These are phyloP conservation scores for Lottia gigantea DNA, from an alignment of 2,888 invertebrate genomes.

Conservation along the genomic window DNA sequence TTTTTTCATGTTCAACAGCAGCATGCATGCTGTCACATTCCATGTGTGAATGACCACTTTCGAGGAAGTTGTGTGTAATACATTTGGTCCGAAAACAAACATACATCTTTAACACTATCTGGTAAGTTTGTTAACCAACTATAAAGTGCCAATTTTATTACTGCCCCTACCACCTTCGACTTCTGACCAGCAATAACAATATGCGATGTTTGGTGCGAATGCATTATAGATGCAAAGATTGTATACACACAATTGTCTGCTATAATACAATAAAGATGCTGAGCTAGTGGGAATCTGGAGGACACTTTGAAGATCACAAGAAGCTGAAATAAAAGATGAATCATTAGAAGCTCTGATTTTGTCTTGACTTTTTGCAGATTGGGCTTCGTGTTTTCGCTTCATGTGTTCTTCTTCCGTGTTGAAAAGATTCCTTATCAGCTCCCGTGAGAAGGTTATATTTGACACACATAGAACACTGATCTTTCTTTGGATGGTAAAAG, in stretches of 20 bases:
- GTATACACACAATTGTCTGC: slow-evolving; percentile 12
- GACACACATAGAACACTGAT: slow-evolving; percentile 8
- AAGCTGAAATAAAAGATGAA: not conserved
- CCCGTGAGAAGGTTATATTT: not conserved
- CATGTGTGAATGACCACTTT: slow-evolving; percentile 7
- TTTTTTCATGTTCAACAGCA: slow-evolving; percentile 10
- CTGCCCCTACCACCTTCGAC: slow-evolving; percentile 12
- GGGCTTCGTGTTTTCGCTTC: not conserved
- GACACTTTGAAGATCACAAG: not conserved
- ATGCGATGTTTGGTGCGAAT: not conserved
- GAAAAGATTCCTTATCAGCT: no score
- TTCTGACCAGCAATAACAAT: slow-evolving; percentile 12
- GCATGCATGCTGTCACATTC: slow-evolving; percentile 14
- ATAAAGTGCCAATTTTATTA: slow-evolving; percentile 16
- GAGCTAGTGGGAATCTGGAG: not conserved
- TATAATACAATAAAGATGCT: slow-evolving; percentile 12
- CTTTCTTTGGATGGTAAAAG: slow-evolving; percentile 14
- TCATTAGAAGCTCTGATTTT: not conserved
- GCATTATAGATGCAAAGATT: slow-evolving; percentile 14
- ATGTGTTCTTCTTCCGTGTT: not conserved
- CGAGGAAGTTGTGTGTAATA: slow-evolving; percentile 9
- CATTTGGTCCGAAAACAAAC: not conserved
- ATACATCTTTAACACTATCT: not conserved
- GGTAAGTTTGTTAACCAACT: not conserved
- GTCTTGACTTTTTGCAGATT: not conserved